phyloP scores from a whole-genome alignment of 2,113 vertebrate species.

The Sminthopsis crassicaudata region DNA sequence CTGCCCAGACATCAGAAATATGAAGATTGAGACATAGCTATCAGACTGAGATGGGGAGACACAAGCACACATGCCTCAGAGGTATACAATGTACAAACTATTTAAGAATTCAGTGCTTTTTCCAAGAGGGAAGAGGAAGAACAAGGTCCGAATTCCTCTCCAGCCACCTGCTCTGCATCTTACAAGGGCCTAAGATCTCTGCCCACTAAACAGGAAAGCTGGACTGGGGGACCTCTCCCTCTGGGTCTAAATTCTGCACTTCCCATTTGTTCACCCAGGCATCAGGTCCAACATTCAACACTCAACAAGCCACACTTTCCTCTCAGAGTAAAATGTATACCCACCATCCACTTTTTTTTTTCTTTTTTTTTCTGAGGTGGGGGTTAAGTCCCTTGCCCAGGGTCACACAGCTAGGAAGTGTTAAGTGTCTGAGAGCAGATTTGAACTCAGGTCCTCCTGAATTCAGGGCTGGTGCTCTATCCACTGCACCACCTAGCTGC shows the following conservation, averaged over 20 bases:
- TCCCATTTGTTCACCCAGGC: neutral
- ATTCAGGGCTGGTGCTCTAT: too few relatives aligned
- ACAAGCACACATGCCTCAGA: neutral
- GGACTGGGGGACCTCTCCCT: neutral
- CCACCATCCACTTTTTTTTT: neutral
- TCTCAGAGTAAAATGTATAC: neutral
- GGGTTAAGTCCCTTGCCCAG: too few relatives aligned
- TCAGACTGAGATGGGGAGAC: neutral
- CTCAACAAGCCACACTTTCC: neutral
- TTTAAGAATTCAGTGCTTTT: neutral
- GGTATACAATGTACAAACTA: neutral
- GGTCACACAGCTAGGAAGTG: too few relatives aligned
- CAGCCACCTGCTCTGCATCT: neutral
- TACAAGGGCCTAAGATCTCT: neutral
- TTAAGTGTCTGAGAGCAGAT: too few relatives aligned
- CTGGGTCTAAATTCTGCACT: neutral
- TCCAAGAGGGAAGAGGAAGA: neutral
- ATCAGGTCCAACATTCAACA: neutral
- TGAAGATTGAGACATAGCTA: neutral
- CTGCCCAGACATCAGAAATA: neutral
- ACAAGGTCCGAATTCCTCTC: neutral
- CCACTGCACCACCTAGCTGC: too few relatives aligned
- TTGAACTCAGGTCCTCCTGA: too few relatives aligned
- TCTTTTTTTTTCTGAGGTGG: too few relatives aligned
- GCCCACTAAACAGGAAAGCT: neutral